phyloP scores from a whole-genome alignment of 2,113 vertebrate genomes.

The Triplophysa siluroides region DNA sequence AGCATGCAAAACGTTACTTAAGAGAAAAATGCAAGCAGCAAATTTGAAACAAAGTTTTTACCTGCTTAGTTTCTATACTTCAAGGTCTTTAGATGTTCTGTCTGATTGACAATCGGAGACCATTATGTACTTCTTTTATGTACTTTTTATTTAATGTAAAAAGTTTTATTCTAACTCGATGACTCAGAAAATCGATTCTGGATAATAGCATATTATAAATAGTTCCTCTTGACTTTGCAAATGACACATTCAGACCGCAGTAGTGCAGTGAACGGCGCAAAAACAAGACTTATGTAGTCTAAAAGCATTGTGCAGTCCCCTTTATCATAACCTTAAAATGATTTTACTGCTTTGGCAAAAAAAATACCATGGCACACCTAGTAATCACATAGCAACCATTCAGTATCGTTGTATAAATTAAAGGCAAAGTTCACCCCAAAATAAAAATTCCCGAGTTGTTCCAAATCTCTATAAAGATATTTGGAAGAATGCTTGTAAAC shows the following conservation, averaged over 20 bases:
- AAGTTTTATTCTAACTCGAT: not conserved
- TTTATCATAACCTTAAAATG: no score
- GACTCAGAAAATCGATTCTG: not conserved
- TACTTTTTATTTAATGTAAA: not conserved
- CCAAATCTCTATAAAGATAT: no score
- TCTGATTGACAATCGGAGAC: not conserved
- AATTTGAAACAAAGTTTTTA: not conserved
- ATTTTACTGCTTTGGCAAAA: no score
- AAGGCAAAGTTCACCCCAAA: no score
- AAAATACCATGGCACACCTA: no score
- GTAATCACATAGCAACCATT: no score
- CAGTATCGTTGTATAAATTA: no score
- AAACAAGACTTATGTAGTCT: not conserved
- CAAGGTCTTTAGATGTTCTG: slow-evolving; percentile 12
- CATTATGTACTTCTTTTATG: not conserved
- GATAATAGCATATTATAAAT: not conserved
- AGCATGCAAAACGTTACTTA: slow-evolving; percentile 7
- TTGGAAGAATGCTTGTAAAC: no score
- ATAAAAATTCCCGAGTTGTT: no score
- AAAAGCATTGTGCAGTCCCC: not conserved
- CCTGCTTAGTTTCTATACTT: not conserved
- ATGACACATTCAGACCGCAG: not conserved
- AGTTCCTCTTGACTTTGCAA: not conserved
- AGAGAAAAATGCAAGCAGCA: not conserved
- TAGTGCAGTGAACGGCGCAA: not conserved